Percentiles rank a stretch among this genome's conserved stretches.
Conservation (phyloP, 1,140 invertebrate genomes). For the Chironomus striatipennis region DNA sequence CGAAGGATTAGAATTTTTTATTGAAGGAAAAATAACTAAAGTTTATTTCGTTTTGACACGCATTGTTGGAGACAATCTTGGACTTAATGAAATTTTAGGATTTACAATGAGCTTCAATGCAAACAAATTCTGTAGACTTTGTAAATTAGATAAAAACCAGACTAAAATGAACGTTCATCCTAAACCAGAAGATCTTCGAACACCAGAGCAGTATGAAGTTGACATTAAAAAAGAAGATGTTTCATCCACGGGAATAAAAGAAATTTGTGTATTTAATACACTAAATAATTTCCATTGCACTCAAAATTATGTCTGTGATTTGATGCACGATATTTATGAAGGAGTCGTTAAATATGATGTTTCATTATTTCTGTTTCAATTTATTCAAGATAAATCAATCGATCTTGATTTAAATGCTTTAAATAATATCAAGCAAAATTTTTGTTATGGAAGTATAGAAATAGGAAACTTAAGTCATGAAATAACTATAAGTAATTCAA, state of each 20-base stretch:
- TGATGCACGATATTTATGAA: constrained; percentile 40
- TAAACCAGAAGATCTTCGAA: constrained; percentile 25
- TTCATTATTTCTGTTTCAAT: constrained; percentile 31
- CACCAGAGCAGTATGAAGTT: constrained; percentile 24
- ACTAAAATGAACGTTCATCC: constrained; percentile 26
- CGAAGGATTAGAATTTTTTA: constrained; percentile 25
- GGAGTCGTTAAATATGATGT: constrained; percentile 37
- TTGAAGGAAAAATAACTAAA: background rate
- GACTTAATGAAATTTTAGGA: constrained; percentile 31
- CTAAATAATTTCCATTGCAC: constrained; percentile 36
- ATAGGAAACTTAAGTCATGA: constrained; percentile 24
- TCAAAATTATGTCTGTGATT: constrained; percentile 36
- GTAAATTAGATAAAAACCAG: constrained; percentile 28
- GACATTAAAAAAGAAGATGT: constrained; percentile 26
- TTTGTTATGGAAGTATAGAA: constrained; percentile 30
- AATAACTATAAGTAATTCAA: constrained; percentile 29
- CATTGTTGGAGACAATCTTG: constrained; percentile 34
- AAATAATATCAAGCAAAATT: constrained; percentile 29
- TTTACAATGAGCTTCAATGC: constrained; percentile 32
- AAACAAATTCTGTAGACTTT: constrained; percentile 33
- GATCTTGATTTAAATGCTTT: constrained; percentile 25
- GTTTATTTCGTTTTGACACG: constrained; percentile 31
- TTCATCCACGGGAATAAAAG: constrained; percentile 33
- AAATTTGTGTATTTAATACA: constrained; percentile 34
- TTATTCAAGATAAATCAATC: constrained; percentile 29